These are phyloP conservation scores for Zosterops pallidus DNA, from an alignment of 2,113 vertebrate genomes.

Conservation along the genomic window DNA sequence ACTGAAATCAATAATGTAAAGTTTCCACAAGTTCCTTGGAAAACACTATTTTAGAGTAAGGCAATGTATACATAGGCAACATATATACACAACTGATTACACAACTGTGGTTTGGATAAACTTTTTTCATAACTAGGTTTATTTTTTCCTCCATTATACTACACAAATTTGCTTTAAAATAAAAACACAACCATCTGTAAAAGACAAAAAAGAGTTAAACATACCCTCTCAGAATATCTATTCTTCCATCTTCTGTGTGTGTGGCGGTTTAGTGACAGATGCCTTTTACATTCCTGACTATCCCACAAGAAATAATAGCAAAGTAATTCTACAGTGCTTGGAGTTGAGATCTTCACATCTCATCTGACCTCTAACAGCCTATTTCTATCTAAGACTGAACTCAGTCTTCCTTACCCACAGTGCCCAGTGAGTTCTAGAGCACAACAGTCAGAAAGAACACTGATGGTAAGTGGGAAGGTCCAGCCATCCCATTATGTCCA, in stretches of 20 bases:
- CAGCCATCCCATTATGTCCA: accelerated
- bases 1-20: background rate
- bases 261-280: background rate
- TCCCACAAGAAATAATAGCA: background rate
- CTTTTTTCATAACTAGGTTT: background rate
- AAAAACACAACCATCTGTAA: background rate
- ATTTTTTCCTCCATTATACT: background rate
- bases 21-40: background rate
- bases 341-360: background rate
- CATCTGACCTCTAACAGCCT: background rate
- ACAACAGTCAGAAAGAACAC: background rate
- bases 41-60: background rate
- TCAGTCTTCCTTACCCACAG: background rate
- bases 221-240: background rate
- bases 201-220: background rate
- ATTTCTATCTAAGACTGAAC: background rate
- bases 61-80: background rate
- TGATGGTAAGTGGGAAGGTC: background rate
- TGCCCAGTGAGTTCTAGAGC: background rate
- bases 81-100: background rate
- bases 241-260: background rate
- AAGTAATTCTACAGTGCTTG: background rate
- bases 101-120: background rate
- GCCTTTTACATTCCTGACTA: background rate
- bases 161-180: background rate